Evolutionary conservation across 1,140 invertebrate genomes (phyloP).

Genomic region (Drosophila tristis): DNA sequence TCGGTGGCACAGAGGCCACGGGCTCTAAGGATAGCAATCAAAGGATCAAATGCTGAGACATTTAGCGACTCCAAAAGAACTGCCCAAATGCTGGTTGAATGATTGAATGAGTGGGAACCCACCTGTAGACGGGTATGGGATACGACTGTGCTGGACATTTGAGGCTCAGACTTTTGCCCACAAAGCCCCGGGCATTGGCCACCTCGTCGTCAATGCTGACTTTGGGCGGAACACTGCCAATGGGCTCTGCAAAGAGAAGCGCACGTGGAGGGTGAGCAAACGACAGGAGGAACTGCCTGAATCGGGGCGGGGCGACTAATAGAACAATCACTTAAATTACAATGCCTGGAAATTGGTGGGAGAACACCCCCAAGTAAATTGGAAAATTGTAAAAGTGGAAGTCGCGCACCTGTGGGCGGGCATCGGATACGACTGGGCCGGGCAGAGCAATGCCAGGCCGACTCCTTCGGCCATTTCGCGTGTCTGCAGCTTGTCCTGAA

Average conservation of each 20-base stretch:
- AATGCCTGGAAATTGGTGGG: conserved; percentile 7
- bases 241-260: conserved; percentile 87
- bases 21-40: conserved; percentile 32
- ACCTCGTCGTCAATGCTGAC: conserved; percentile 90
- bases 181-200: conserved; percentile 86
- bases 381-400: conserved; percentile 43
- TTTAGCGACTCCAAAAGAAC: background rate
- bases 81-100: conserved; percentile 59
- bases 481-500: conserved; percentile 85
- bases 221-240: conserved; percentile 90
- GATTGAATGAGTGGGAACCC: conserved; percentile 45
- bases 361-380: conserved; percentile 39
- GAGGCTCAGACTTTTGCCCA: conserved; percentile 85
- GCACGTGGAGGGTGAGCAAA: background rate
- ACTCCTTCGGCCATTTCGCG: conserved; percentile 75
- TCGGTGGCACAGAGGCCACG: conserved; percentile 83
- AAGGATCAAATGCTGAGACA: too few relatives aligned
- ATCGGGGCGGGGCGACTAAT: conserved; percentile 55
- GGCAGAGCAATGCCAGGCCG: conserved; percentile 87
- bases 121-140: conserved; percentile 87
- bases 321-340: conserved; percentile 54
- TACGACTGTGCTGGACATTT: conserved; percentile 88
- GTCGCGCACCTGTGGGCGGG: conserved; percentile 87
- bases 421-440: conserved; percentile 89
- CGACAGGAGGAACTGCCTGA: conserved; percentile 47